Evolutionary conservation across 2,888 invertebrate genomes (phyloP).

Genomic region (Bellardia bayeri): DNA sequence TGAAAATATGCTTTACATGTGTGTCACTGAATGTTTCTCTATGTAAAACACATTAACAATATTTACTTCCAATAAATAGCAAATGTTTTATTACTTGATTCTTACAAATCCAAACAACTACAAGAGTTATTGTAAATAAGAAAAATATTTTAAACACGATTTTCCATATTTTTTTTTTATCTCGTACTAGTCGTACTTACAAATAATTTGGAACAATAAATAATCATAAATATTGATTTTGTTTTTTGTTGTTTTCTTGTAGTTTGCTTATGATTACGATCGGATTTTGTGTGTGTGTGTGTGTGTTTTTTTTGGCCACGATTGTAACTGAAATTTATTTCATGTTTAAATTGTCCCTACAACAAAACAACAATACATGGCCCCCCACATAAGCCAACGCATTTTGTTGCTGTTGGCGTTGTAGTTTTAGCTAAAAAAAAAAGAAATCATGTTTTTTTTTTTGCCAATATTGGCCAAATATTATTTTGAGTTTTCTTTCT

Average conservation of each 20-base stretch:
- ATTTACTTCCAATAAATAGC: conserved; percentile 53
- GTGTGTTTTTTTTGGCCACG: conserved; percentile 58
- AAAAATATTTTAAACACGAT: conserved; percentile 58
- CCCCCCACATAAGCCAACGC: conserved; percentile 73
- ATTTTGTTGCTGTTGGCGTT: conserved; percentile 24
- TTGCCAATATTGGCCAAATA: conserved; percentile 57
- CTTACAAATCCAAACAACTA: conserved; percentile 32
- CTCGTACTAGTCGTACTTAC: conserved; percentile 19
- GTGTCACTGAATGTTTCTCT: conserved; percentile 21
- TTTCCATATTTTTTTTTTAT: conserved; percentile 35
- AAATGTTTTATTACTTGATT: conserved; percentile 61
- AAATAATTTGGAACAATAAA: conserved; percentile 69
- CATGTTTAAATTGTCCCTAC: conserved; percentile 66
- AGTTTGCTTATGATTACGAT: conserved; percentile 56
- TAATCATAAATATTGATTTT: conserved; percentile 66
- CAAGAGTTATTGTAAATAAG: background rate
- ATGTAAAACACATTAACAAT: conserved; percentile 39
- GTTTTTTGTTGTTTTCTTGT: conserved; percentile 27
- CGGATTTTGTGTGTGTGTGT: conserved; percentile 4
- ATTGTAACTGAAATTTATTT: conserved; percentile 68
- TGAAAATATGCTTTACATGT: conserved; percentile 69
- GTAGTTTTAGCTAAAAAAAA: conserved; percentile 17
- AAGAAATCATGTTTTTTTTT: conserved; percentile 3
- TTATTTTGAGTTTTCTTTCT: conserved; percentile 5
- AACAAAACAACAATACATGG: conserved; percentile 73